Percentiles rank a stretch among this genome's conserved stretches.
These are phyloP conservation scores for Nixonia krombeini DNA, from an alignment of 1,140 invertebrate genomes.

Conservation along the genomic window DNA sequence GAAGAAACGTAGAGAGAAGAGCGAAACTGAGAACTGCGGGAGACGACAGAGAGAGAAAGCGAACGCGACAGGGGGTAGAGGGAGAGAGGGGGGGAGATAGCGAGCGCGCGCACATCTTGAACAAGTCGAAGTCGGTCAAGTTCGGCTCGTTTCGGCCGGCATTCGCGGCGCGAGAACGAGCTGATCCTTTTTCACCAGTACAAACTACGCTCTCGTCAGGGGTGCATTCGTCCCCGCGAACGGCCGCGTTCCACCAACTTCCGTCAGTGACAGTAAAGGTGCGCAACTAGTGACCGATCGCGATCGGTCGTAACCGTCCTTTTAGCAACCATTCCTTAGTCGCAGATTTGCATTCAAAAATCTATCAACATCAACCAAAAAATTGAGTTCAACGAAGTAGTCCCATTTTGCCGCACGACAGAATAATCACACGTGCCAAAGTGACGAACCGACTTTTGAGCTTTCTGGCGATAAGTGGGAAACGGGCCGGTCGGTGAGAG, in stretches of 20 bases:
- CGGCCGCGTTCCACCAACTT: neutral
- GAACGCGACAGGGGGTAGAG: too few relatives aligned
- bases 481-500: too few relatives aligned
- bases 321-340: neutral
- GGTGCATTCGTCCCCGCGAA: conserved; percentile 37
- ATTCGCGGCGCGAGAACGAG: conserved; percentile 36
- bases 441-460: too few relatives aligned
- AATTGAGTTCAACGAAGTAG: too few relatives aligned
- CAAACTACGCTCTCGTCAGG: conserved; percentile 53
- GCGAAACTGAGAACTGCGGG: conserved; percentile 14
- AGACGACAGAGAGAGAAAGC: too few relatives aligned
- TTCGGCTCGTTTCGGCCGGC: conserved; percentile 38
- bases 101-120: conserved; percentile 16
- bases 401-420: too few relatives aligned
- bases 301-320: too few relatives aligned
- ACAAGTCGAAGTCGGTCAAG: conserved; percentile 28
- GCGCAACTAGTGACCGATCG: conserved; percentile 54
- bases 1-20: conserved; percentile 8
- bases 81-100: too few relatives aligned
- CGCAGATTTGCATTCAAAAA: neutral
- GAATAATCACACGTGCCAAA: too few relatives aligned
- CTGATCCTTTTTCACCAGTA: conserved; percentile 52
- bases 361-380: too few relatives aligned
- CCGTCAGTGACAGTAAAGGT: conserved; percentile 2
- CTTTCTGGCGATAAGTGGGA: too few relatives aligned